Conservation (phyloP, 2,113 vertebrate species). For the Asarcornis scutulata region DNA sequence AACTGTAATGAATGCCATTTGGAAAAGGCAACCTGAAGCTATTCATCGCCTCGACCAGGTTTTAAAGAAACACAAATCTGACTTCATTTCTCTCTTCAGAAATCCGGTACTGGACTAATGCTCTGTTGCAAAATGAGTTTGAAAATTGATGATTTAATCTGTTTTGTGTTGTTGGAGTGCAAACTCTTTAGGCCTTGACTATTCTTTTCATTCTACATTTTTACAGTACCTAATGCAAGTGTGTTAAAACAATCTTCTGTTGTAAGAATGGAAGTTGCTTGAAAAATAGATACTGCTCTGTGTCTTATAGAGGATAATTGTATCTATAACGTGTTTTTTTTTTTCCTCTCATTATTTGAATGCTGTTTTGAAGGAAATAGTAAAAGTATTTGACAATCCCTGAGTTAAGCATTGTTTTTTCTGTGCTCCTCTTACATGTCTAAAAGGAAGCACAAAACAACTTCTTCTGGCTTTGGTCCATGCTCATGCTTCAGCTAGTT, state of each 20-base stretch:
- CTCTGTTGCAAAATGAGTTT: neutral
- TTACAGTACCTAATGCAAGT: neutral
- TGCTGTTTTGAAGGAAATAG: neutral
- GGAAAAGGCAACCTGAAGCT: conserved; percentile 90
- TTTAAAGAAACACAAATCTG: conserved; percentile 95
- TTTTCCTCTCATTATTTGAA: neutral
- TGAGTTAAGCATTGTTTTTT: neutral
- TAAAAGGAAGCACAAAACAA: neutral
- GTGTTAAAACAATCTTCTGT: neutral
- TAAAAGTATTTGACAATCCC: neutral
- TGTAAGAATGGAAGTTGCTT: neutral
- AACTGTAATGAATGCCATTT: conserved; percentile 88
- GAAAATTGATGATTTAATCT: neutral
- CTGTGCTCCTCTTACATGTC: neutral
- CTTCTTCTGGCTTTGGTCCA: neutral
- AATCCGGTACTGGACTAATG: conserved; percentile 87
- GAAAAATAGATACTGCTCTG: neutral
- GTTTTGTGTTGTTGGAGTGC: neutral
- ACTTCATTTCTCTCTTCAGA: conserved; percentile 94
- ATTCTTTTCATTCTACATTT: neutral
- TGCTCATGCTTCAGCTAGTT: neutral
- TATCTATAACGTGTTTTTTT: neutral
- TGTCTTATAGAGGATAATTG: neutral
- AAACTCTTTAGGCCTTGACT: neutral
- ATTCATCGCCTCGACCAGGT: conserved; percentile 91